Percentiles rank a stretch among this genome's conserved stretches.
Conservation (phyloP, 2,113 vertebrate genomes). For the Genyomyrus donnyi region DNA sequence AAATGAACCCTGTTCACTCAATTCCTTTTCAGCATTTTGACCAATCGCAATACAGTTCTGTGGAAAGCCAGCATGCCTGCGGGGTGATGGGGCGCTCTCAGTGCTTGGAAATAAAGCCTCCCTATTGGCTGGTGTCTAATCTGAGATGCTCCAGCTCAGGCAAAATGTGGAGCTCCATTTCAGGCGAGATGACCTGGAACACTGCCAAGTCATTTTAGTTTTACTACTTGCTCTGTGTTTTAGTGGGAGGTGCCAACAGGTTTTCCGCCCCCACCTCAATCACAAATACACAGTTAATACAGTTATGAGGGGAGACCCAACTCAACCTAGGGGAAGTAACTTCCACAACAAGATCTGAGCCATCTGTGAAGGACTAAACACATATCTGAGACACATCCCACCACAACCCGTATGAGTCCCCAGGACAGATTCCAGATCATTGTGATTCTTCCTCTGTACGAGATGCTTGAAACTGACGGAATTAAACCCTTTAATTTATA, state of each 20-base stretch:
- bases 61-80: not conserved
- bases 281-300: not conserved
- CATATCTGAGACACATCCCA: not conserved
- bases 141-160: not conserved
- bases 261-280: not conserved
- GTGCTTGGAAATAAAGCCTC: not conserved
- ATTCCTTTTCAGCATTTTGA: not conserved
- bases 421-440: not conserved
- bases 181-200: constrained; percentile 5
- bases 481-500: not conserved
- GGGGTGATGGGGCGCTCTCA: not conserved
- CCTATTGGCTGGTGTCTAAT: not conserved
- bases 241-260: not conserved
- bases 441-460: not conserved
- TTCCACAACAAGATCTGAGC: not conserved
- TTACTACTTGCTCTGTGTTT: not conserved
- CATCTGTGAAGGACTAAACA: not conserved
- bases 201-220: constrained; percentile 1
- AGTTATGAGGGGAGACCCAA: not conserved
- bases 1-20: not conserved
- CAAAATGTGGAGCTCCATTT: not conserved
- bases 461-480: not conserved
- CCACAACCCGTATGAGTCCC: not conserved
- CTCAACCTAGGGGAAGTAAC: not conserved
- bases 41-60: not conserved